These are phyloP conservation scores for Columbina picui DNA, from an alignment of 2,113 vertebrate genomes.

Conservation along the genomic window DNA sequence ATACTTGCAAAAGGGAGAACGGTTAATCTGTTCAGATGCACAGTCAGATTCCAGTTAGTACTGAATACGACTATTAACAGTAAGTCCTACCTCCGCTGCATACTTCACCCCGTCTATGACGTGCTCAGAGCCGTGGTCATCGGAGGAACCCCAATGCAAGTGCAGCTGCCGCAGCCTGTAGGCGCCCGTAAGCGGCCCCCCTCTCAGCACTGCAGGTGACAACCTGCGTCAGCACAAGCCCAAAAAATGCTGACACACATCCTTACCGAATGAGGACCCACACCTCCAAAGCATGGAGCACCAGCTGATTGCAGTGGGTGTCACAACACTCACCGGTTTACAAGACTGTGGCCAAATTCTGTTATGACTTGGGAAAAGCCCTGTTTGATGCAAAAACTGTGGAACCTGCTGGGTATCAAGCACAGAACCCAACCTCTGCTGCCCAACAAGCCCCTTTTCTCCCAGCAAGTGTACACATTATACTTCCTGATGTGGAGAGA, in stretches of 20 bases:
- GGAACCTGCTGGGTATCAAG: neutral
- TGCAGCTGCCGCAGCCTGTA: slow-evolving; percentile 95
- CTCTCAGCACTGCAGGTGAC: slow-evolving; percentile 83
- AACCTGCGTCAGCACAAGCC: neutral
- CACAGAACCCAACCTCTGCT: neutral
- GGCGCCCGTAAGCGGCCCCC: slow-evolving; percentile 83
- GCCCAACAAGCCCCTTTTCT: neutral
- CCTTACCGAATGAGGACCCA: accelerated
- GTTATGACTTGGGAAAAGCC: neutral
- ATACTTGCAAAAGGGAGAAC: neutral
- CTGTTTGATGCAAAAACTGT: neutral
- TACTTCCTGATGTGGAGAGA: neutral
- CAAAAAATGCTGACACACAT: neutral
- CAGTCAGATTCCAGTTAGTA: neutral
- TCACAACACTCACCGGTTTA: neutral
- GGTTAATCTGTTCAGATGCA: neutral
- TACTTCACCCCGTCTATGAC: slow-evolving; percentile 84
- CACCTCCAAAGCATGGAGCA: neutral
- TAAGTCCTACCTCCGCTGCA: slow-evolving; percentile 85
- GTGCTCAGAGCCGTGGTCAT: slow-evolving; percentile 91
- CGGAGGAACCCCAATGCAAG: slow-evolving; percentile 91
- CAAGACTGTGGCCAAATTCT: neutral
- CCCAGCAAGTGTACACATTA: neutral
- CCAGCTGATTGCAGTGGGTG: neutral
- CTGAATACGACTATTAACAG: neutral